Percentiles rank a stretch among this genome's conserved stretches.
Evolutionary conservation across 2,888 invertebrate genomes (phyloP).

Genomic region (Chydorus sphaericus): DNA sequence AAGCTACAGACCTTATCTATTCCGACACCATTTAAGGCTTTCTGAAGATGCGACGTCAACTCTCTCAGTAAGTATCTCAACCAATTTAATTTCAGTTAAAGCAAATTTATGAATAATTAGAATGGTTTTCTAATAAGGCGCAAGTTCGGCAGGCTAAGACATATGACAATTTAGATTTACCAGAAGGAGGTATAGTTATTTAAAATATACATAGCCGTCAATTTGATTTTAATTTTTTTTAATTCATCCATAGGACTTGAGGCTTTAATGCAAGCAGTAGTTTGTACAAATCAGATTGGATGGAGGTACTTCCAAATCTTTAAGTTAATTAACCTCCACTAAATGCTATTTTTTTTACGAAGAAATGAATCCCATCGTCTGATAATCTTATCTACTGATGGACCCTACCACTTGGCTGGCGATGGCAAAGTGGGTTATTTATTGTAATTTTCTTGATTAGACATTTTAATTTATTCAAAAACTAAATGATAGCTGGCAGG

Average conservation of each 20-base stretch:
- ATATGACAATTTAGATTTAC: constrained; percentile 93
- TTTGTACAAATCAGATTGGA: constrained; percentile 29
- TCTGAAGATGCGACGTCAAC: constrained; percentile 61
- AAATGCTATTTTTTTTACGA: no score
- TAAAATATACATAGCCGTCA: no score
- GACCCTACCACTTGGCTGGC: constrained; percentile 41
- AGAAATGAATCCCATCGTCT: constrained; percentile 35
- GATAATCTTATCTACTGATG: constrained; percentile 39
- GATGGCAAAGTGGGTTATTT: constrained; percentile 39
- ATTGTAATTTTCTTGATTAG: background rate
- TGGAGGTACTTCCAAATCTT: constrained; percentile 26
- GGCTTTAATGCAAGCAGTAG: constrained; percentile 13
- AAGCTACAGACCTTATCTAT: constrained; percentile 57
- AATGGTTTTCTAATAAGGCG: constrained; percentile 31
- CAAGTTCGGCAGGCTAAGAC: constrained; percentile 69
- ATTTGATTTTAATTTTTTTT: no score
- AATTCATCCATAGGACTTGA: background rate
- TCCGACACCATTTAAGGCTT: constrained; percentile 80
- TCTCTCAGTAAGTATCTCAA: constrained; percentile 63
- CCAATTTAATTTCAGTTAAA: no score
- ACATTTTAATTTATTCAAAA: background rate
- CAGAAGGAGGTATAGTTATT: constrained; percentile 78
- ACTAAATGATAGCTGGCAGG: constrained; percentile 6
- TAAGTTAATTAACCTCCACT: background rate
- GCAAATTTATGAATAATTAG: background rate